A percentile compares a stretch with the other conserved stretches of the same genome.
Evolutionary conservation across 1,140 invertebrate genomes (phyloP).

Genomic region (Diorhabda sublineata): DNA sequence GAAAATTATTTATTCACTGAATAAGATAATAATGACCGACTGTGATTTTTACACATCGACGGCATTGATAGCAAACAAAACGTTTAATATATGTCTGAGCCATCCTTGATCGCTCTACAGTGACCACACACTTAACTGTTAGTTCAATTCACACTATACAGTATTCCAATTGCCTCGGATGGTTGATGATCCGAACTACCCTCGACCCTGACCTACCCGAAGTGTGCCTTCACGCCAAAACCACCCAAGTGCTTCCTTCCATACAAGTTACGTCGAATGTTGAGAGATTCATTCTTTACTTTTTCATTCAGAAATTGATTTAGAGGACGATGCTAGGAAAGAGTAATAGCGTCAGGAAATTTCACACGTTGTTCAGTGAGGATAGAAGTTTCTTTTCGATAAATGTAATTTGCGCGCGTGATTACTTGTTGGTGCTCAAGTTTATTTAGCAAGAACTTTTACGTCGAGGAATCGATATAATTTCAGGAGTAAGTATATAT

Average conservation of each 20-base stretch:
- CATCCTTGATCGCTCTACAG: conserved; percentile 42
- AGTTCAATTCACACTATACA: conserved; percentile 34
- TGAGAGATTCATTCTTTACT: not conserved
- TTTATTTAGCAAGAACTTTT: too few species aligned
- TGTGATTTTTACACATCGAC: conserved; percentile 16
- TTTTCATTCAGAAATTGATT: not conserved
- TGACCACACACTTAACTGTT: conserved; percentile 44
- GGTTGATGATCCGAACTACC: conserved; percentile 47
- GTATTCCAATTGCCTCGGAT: conserved; percentile 39
- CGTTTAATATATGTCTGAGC: conserved; percentile 10
- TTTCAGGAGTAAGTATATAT: too few species aligned
- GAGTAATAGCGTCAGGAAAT: too few species aligned
- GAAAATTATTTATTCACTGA: conserved; percentile 13
- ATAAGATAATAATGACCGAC: conserved; percentile 13
- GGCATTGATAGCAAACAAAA: conserved; percentile 7
- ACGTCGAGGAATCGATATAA: too few species aligned
- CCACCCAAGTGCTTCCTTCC: conserved; percentile 19
- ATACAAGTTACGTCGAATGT: not conserved
- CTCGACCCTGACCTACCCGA: conserved; percentile 44
- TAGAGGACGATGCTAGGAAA: not conserved
- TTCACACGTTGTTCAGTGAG: not conserved
- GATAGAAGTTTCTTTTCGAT: not conserved
- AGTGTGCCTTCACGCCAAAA: conserved; percentile 34
- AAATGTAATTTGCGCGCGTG: too few species aligned
- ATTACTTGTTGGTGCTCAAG: too few species aligned